Percentiles rank a stretch among this genome's conserved stretches.
phyloP scores from a whole-genome alignment of 2,797 vertebrate genomes.

The Falco novaeseelandiae region DNA sequence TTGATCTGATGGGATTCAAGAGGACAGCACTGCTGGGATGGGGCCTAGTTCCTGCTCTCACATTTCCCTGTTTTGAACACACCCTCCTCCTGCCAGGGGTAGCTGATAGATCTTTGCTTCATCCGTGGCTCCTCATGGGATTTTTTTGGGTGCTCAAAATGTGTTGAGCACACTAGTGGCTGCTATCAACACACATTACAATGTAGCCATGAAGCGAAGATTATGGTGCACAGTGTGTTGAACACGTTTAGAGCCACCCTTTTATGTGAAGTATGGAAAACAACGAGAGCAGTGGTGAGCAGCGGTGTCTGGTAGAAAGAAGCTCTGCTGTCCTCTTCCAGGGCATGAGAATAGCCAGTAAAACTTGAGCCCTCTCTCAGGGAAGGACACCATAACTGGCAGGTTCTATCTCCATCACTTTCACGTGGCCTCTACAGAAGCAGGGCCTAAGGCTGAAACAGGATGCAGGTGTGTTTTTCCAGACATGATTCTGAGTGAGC shows the following conservation, averaged over 20 bases:
- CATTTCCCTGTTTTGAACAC: not conserved
- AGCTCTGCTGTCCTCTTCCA: not conserved
- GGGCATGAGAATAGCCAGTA: not conserved
- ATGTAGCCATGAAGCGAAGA: not conserved
- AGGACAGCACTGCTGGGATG: not conserved
- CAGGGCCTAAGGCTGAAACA: not conserved
- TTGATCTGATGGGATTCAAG: not conserved
- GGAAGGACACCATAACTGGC: not conserved
- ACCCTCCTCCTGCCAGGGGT: not conserved
- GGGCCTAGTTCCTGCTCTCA: not conserved
- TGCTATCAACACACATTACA: not conserved
- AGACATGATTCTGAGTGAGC: not conserved
- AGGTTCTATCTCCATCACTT: not conserved
- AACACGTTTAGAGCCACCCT: not conserved
- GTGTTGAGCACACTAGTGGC: too few relatives aligned
- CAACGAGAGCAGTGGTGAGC: not conserved
- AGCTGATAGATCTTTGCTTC: not conserved
- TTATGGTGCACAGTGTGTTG: not conserved
- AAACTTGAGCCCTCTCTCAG: not conserved
- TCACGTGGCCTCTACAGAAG: not conserved
- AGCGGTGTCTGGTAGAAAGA: not conserved
- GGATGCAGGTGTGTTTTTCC: not conserved
- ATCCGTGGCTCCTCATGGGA: not conserved
- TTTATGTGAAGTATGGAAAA: not conserved
- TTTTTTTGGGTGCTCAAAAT: not conserved